Percentiles rank a stretch among this genome's conserved stretches.
Conservation (phyloP, 2,113 vertebrate genomes). For the Mungos mungo region DNA sequence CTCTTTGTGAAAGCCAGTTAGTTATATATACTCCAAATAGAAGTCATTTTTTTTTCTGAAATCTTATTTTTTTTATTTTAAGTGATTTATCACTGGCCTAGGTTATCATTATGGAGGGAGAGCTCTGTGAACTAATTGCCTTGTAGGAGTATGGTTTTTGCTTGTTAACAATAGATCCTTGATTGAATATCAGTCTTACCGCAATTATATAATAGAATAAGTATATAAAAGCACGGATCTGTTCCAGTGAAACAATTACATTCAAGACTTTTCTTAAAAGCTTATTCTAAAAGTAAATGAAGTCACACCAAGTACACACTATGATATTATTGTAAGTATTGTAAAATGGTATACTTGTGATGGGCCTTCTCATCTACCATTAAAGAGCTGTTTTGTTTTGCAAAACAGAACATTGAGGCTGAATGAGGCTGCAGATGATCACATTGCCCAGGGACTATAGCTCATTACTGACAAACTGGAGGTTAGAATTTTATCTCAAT, state of each 20-base stretch:
- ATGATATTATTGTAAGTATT: background rate
- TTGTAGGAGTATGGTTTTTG: background rate
- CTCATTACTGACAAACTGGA: background rate
- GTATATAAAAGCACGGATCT: background rate
- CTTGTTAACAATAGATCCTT: background rate
- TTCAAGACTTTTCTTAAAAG: background rate
- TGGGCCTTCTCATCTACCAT: background rate
- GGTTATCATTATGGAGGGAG: background rate
- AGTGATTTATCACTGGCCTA: background rate
- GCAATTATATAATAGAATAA: background rate
- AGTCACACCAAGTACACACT: background rate
- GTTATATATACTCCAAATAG: background rate
- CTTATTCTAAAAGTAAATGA: conserved; percentile 20
- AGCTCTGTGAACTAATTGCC: background rate
- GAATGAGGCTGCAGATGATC: background rate
- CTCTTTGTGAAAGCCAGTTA: conserved; percentile 6
- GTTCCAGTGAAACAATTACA: background rate
- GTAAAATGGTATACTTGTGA: background rate
- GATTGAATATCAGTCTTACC: background rate
- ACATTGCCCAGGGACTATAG: background rate
- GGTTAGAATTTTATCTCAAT: background rate
- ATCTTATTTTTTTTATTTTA: background rate
- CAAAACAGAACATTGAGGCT: background rate
- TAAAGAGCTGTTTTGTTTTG: background rate
- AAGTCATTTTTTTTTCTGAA: background rate